These are phyloP conservation scores for Poecile atricapillus DNA, from an alignment of 2,113 vertebrate species.

Conservation along the genomic window DNA sequence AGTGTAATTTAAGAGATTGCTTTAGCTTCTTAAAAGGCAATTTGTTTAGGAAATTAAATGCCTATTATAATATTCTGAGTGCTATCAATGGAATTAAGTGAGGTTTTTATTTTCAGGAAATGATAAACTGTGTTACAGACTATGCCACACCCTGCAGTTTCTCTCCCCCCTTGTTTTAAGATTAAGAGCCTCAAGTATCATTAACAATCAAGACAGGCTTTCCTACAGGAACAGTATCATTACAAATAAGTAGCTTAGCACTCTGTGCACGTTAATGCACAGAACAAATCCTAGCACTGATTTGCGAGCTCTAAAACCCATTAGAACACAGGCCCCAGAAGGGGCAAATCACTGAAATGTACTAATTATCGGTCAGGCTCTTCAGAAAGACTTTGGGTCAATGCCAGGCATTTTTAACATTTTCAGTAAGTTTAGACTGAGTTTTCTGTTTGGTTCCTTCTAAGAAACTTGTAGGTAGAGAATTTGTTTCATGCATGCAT, in stretches of 20 bases:
- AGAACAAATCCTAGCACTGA: conserved; percentile 32
- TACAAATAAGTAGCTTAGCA: conserved; percentile 61
- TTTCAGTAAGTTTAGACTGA: not conserved
- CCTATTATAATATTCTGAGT: conserved; percentile 35
- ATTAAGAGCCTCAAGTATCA: conserved; percentile 56
- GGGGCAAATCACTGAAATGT: conserved; percentile 15
- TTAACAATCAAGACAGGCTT: conserved; percentile 57
- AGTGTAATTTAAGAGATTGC: not conserved
- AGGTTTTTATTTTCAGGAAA: conserved; percentile 44
- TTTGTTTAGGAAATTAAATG: conserved; percentile 44
- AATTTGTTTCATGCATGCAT: not conserved
- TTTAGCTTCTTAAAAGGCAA: not conserved
- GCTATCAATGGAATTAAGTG: conserved; percentile 42
- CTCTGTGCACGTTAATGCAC: conserved; percentile 48
- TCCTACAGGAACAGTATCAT: conserved; percentile 37
- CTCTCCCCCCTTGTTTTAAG: conserved; percentile 15
- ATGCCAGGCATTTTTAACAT: conserved; percentile 27
- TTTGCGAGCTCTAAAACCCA: conserved; percentile 25
- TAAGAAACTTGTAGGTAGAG: not conserved
- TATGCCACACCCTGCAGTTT: conserved; percentile 44
- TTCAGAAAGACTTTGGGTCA: conserved; percentile 11
- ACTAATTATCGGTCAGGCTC: conserved; percentile 36
- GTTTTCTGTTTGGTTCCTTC: not conserved
- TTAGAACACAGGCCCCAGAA: conserved; percentile 13
- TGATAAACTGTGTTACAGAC: not conserved